Conservation (phyloP, 2,888 invertebrate species). For the Drosophila tanythrix region DNA sequence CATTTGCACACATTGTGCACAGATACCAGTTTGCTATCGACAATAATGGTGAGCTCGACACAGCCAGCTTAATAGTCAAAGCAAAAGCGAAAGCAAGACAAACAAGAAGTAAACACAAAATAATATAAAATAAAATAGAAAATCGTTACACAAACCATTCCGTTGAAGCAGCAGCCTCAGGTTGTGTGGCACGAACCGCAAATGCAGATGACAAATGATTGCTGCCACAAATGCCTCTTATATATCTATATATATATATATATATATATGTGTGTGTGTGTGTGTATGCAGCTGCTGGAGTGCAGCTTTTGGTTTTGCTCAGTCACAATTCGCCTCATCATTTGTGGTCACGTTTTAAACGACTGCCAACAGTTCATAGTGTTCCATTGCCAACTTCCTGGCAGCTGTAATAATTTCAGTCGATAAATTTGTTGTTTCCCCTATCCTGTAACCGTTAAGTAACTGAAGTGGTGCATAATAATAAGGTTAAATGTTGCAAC, state of each 20-base stretch:
- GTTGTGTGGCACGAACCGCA: not conserved
- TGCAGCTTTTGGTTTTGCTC: constrained; percentile 18
- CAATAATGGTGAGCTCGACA: not conserved
- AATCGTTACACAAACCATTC: not conserved
- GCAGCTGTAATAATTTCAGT: constrained; percentile 40
- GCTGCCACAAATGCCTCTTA: constrained; percentile 18
- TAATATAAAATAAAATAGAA: not conserved
- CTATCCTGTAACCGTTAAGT: not conserved
- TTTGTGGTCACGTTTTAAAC: not conserved
- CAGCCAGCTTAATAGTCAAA: not conserved
- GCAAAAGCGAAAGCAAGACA: not conserved
- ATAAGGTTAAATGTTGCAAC: not conserved
- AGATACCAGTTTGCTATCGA: not conserved
- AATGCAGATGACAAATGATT: constrained; percentile 30
- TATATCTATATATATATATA: not conserved
- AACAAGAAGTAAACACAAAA: not conserved
- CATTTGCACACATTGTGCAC: not conserved
- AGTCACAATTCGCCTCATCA: not conserved
- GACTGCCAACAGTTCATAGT: not conserved
- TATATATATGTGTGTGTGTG: not conserved
- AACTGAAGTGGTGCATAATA: not conserved
- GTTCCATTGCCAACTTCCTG: constrained; percentile 27
- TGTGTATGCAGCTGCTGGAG: constrained; percentile 37
- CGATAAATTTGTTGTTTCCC: constrained; percentile 37
- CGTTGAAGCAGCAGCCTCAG: not conserved